These are phyloP conservation scores for Nesometra sesokonis DNA, from an alignment of 35 echinoderm and acorn worm genomes.

Conservation along the genomic window DNA sequence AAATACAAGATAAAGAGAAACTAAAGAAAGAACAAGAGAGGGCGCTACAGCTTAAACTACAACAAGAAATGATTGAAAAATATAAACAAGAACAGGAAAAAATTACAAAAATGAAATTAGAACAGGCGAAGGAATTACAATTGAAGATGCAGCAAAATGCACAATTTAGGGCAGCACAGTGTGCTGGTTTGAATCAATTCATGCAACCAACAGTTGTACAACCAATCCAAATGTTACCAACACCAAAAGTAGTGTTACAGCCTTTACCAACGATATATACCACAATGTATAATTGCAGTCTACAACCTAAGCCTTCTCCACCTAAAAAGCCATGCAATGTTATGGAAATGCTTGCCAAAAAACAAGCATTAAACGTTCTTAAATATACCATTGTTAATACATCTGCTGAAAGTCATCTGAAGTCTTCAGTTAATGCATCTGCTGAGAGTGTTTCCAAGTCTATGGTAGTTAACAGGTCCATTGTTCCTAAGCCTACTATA, in stretches of 20 bases:
- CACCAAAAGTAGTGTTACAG: background rate
- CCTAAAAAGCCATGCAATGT: background rate
- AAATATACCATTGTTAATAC: too few relatives aligned
- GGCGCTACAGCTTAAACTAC: background rate
- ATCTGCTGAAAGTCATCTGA: too few relatives aligned
- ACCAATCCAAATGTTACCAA: background rate
- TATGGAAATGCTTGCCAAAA: background rate
- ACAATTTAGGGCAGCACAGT: background rate
- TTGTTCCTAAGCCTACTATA: too few relatives aligned
- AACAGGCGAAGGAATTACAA: background rate
- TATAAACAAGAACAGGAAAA: background rate
- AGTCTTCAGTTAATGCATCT: too few relatives aligned
- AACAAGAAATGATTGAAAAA: background rate
- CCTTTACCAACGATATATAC: background rate
- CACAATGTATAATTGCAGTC: background rate
- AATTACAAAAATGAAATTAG: too few relatives aligned
- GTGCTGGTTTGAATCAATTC: background rate
- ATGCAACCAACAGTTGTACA: background rate
- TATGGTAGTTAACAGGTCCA: too few relatives aligned
- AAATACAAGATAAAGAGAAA: background rate
- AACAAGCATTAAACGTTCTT: background rate
- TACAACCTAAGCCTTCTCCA: background rate
- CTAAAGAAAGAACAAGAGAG: background rate
- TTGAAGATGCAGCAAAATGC: background rate
- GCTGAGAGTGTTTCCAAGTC: too few relatives aligned